A percentile compares a stretch with the other conserved stretches of the same genome.
Evolutionary conservation across 2,888 invertebrate species (phyloP).

Genomic region (Cyrtodaria siliqua): DNA sequence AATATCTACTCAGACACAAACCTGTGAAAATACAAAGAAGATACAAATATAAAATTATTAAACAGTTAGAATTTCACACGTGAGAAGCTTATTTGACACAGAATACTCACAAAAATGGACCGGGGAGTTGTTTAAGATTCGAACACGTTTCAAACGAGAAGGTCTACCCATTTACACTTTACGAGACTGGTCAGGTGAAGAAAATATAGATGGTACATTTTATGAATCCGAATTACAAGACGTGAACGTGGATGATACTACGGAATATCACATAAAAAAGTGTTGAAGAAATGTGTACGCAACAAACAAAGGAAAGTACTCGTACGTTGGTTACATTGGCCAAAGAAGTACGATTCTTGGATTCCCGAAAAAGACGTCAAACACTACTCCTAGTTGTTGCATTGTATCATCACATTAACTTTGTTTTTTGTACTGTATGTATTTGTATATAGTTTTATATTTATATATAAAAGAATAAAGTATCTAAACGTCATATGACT

Average conservation of each 20-base stretch:
- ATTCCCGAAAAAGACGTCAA: conserved; percentile 34
- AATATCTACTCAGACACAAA: conserved; percentile 16
- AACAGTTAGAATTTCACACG: conserved; percentile 34
- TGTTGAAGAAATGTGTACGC: conserved; percentile 23
- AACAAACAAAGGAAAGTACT: conserved; percentile 38
- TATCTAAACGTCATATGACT: background rate
- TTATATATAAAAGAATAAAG: too few species aligned
- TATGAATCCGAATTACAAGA: conserved; percentile 46
- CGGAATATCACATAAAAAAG: conserved; percentile 35
- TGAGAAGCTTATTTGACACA: conserved; percentile 35
- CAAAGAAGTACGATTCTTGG: conserved; percentile 47
- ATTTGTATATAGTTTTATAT: too few species aligned
- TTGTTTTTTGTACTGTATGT: too few species aligned
- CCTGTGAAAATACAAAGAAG: background rate
- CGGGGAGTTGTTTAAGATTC: conserved; percentile 43
- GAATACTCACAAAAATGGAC: conserved; percentile 58
- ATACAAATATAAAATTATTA: conserved; percentile 37
- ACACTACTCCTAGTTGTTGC: conserved; percentile 22
- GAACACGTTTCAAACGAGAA: conserved; percentile 30
- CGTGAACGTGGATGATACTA: conserved; percentile 16
- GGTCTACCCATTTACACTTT: background rate
- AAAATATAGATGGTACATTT: conserved; percentile 41
- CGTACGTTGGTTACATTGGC: conserved; percentile 55
- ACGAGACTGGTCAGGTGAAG: conserved; percentile 34
- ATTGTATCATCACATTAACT: too few species aligned